phyloP scores from a whole-genome alignment of 2,888 invertebrate genomes.

The Temnothorax unifasciatus region DNA sequence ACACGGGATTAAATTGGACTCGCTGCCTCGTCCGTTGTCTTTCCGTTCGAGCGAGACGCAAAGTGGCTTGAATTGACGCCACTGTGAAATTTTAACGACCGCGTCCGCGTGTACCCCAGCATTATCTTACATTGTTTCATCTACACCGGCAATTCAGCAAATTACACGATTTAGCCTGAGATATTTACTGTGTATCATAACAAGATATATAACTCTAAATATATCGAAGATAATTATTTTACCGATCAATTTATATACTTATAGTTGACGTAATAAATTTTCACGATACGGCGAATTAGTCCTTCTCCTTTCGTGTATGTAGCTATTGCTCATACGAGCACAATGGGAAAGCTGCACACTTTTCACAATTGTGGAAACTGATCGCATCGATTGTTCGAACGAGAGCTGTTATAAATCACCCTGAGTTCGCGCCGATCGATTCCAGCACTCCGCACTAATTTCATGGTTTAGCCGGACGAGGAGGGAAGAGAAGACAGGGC shows the following conservation, averaged over 20 bases:
- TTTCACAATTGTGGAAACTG: conserved; percentile 8
- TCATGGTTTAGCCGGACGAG: conserved; percentile 68
- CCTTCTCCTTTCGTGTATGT: background rate
- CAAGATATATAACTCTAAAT: background rate
- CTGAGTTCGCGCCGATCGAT: conserved; percentile 64
- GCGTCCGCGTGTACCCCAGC: background rate
- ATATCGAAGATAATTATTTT: conserved; percentile 1
- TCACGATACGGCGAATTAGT: background rate
- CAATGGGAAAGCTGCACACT: background rate
- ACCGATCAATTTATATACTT: background rate
- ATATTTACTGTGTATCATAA: background rate
- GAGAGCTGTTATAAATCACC: conserved; percentile 67
- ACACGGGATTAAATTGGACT: conserved; percentile 32
- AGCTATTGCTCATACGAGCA: background rate
- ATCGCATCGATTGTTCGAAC: conserved; percentile 45
- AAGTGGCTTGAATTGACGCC: conserved; percentile 29
- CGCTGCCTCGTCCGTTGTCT: conserved; percentile 3
- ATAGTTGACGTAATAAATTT: conserved; percentile 10
- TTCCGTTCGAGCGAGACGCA: conserved; percentile 18
- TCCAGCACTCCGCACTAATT: conserved; percentile 71
- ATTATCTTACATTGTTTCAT: conserved; percentile 22
- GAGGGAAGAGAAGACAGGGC: conserved; percentile 9
- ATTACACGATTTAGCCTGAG: background rate
- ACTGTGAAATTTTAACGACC: conserved; percentile 24
- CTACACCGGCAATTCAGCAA: background rate